These are phyloP conservation scores for Suillia variegata DNA, from an alignment of 2,888 invertebrate genomes.

Conservation along the genomic window DNA sequence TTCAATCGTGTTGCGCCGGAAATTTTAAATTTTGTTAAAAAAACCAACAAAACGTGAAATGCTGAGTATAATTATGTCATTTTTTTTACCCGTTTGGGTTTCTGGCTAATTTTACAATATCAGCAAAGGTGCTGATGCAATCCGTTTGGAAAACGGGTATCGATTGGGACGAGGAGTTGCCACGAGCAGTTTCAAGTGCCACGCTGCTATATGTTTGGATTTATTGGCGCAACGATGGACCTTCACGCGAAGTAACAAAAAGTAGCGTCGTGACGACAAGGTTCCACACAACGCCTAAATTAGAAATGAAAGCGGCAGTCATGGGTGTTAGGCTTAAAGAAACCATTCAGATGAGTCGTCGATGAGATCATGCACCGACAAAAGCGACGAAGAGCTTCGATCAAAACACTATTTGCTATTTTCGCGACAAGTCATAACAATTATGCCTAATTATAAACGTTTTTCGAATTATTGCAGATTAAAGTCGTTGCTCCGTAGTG, in stretches of 20 bases:
- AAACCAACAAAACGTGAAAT: constrained; percentile 9
- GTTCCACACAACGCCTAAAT: neutral
- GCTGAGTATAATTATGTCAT: neutral
- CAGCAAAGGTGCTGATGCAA: neutral
- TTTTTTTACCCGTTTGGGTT: constrained; percentile 9
- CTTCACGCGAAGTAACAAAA: neutral
- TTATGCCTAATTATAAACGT: neutral
- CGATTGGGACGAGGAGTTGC: neutral
- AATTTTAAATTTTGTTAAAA: neutral
- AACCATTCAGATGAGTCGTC: neutral
- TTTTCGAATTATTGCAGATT: neutral
- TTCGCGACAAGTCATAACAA: neutral
- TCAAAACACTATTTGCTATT: neutral
- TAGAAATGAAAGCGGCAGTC: neutral
- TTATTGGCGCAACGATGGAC: neutral
- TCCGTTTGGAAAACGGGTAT: neutral
- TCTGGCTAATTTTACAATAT: neutral
- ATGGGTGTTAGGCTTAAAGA: neutral
- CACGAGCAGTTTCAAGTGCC: too few relatives aligned
- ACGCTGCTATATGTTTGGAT: too few relatives aligned
- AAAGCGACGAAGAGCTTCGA: constrained; percentile 2
- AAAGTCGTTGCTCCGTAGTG: constrained; percentile 1
- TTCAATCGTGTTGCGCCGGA: neutral
- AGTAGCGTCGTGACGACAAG: neutral
- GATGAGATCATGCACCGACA: neutral